phyloP scores from a whole-genome alignment of 2,113 vertebrate species.

The human (Homo sapiens) region DNA sequence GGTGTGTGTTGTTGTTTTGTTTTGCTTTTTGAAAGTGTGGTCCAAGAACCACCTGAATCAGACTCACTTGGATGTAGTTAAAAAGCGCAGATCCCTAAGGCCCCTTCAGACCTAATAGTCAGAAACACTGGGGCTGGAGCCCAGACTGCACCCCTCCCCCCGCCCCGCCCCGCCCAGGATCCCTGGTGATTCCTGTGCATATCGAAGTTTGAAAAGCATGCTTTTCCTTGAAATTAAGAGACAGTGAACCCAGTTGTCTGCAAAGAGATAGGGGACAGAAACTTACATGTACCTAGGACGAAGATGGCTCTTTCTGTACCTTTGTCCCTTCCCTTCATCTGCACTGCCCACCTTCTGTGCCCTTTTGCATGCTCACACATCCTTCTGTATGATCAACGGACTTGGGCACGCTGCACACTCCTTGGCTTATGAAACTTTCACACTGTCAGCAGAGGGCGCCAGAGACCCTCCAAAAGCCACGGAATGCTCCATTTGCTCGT shows the following conservation, averaged over 20 bases:
- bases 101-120: neutral
- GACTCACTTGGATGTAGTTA: neutral
- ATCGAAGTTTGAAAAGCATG: neutral
- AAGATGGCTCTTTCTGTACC: neutral
- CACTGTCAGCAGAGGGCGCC: constrained; percentile 47
- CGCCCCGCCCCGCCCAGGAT: neutral
- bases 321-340: neutral
- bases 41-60: neutral
- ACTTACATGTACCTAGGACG: neutral
- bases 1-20: neutral
- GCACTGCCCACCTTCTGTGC: neutral
- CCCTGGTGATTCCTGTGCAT: no score
- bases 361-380: rapidly evolving
- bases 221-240: neutral
- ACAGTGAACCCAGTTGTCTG: neutral
- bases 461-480: neutral
- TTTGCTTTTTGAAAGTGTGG: neutral
- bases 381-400: rapidly evolving
- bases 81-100: neutral
- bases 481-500: rapidly evolving
- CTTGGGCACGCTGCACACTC: rapidly evolving
- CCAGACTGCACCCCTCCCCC: neutral
- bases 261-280: neutral
- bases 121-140: neutral
- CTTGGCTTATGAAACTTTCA: neutral